These are phyloP conservation scores for Sinopyrophorus schimmeli DNA, from an alignment of 2,888 invertebrate species.

Conservation along the genomic window DNA sequence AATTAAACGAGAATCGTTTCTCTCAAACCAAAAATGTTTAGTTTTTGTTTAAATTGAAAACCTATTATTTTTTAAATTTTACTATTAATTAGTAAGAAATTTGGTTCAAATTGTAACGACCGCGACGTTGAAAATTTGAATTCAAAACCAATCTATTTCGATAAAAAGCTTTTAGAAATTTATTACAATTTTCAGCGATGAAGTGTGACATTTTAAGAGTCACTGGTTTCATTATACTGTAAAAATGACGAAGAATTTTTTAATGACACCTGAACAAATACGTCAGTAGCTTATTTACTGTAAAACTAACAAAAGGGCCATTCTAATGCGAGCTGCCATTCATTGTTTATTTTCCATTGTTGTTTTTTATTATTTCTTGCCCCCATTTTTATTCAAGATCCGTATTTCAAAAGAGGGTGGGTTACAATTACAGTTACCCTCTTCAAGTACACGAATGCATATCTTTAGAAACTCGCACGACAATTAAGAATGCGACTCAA, in stretches of 20 bases:
- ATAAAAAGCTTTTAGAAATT: too few relatives aligned
- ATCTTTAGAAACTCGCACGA: constrained; percentile 19
- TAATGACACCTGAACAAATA: constrained; percentile 43
- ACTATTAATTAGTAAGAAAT: too few relatives aligned
- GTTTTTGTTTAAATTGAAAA: too few relatives aligned
- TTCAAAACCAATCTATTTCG: too few relatives aligned
- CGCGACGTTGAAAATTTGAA: too few relatives aligned
- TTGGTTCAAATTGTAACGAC: too few relatives aligned
- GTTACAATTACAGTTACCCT: not conserved
- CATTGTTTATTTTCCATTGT: constrained; percentile 40
- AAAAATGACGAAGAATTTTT: constrained; percentile 35
- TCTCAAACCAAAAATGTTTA: too few relatives aligned
- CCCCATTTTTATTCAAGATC: constrained; percentile 24
- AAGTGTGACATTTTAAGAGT: constrained; percentile 21
- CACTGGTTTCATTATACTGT: constrained; percentile 31
- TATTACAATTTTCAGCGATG: too few relatives aligned
- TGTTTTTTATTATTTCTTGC: constrained; percentile 34
- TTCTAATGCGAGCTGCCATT: constrained; percentile 32
- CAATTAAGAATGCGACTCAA: too few relatives aligned
- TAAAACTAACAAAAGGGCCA: constrained; percentile 28
- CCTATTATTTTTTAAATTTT: too few relatives aligned
- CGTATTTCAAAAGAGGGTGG: not conserved
- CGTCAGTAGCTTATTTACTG: constrained; percentile 34
- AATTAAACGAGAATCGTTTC: too few relatives aligned
- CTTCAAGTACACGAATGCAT: not conserved